A percentile compares a stretch with the other conserved stretches of the same genome.
phyloP scores from a whole-genome alignment of 2,888 invertebrate species.

The Trachelus iudaicus region DNA sequence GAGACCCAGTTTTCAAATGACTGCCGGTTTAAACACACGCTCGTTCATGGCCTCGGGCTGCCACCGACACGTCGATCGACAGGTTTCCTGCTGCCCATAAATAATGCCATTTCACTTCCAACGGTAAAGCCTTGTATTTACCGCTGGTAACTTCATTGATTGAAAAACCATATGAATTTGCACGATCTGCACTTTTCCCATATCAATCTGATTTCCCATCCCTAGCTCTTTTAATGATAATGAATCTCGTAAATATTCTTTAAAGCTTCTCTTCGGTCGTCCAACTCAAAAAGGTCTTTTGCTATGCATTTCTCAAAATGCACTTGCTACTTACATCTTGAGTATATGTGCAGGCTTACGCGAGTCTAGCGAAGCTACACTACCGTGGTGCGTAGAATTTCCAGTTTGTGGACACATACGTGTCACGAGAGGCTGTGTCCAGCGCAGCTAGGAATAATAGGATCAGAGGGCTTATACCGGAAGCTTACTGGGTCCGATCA shows the following conservation, averaged over 20 bases:
- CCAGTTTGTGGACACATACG: background rate
- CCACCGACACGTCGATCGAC: constrained; percentile 3
- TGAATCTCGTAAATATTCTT: background rate
- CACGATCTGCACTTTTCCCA: background rate
- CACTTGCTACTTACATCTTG: too few relatives aligned
- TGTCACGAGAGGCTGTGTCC: background rate
- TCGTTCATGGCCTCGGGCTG: background rate
- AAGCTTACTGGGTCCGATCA: constrained; percentile 58
- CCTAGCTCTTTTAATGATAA: background rate
- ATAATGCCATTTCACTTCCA: background rate
- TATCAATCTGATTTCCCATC: background rate
- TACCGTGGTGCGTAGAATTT: background rate
- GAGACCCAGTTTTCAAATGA: constrained; percentile 23
- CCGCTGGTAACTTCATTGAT: constrained; percentile 2
- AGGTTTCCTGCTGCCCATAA: background rate
- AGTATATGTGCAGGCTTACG: too few relatives aligned
- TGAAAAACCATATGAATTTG: constrained; percentile 28
- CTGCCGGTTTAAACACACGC: background rate
- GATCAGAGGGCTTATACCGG: constrained; percentile 57
- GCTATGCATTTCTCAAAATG: too few relatives aligned
- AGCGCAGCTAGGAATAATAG: constrained; percentile 47
- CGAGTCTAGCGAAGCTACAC: too few relatives aligned
- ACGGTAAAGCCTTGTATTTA: background rate
- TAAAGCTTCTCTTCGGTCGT: too few relatives aligned
- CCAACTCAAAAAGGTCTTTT: too few relatives aligned